Conservation (phyloP, 2,113 vertebrate species). For the Tylochromis polylepis region DNA sequence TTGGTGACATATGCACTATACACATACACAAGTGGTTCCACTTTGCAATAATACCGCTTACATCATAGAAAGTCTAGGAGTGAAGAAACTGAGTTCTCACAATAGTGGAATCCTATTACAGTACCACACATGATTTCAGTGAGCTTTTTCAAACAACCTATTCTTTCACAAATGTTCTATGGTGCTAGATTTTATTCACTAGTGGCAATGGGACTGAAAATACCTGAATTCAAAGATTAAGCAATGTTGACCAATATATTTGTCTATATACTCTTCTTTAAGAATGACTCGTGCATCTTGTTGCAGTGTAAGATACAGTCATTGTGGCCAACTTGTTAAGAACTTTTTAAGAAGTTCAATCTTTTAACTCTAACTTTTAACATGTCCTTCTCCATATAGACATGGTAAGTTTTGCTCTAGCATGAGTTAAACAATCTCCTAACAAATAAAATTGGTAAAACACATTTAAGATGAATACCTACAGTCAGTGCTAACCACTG, state of each 20-base stretch:
- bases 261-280: neutral
- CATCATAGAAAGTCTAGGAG: neutral
- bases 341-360: neutral
- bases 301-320: neutral
- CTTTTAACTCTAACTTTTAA: neutral
- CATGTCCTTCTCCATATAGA: neutral
- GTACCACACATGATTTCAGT: neutral
- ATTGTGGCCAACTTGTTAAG: neutral
- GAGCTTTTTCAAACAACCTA: neutral
- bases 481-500: neutral
- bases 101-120: neutral
- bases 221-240: neutral
- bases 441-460: neutral
- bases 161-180: neutral
- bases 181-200: neutral
- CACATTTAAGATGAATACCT: neutral
- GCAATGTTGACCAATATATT: neutral
- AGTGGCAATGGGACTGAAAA: neutral
- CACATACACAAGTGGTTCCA: neutral
- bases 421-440: fast-evolving
- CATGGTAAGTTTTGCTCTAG: neutral
- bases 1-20: neutral
- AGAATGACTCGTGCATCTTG: neutral
- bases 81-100: neutral
- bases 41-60: neutral